Conservation (phyloP, 2,888 invertebrate genomes). For the Altica lythri region DNA sequence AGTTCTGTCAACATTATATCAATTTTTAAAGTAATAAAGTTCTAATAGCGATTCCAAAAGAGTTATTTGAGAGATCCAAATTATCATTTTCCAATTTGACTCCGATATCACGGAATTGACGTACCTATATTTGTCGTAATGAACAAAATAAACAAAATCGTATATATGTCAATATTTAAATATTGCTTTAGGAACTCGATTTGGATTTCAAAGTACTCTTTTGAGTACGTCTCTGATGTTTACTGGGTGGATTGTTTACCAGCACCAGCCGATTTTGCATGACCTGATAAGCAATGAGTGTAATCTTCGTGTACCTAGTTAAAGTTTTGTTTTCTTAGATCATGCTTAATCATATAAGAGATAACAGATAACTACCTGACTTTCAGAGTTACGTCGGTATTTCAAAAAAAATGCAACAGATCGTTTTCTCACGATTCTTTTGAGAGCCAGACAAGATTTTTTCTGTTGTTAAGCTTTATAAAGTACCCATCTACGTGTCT, state of each 20-base stretch:
- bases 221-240: not conserved
- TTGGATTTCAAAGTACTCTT: too few species aligned
- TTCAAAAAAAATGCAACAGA: slow-evolving; percentile 13
- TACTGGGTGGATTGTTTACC: slow-evolving; percentile 19
- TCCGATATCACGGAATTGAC: too few species aligned
- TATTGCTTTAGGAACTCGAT: not conserved
- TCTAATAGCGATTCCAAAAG: too few species aligned
- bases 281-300: slow-evolving; percentile 20
- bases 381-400: slow-evolving; percentile 16
- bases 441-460: not conserved
- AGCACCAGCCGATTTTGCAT: slow-evolving; percentile 18
- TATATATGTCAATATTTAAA: too few species aligned
- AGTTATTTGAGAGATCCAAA: too few species aligned
- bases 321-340: slow-evolving; percentile 19
- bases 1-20: too few species aligned
- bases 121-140: too few species aligned
- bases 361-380: slow-evolving; percentile 21
- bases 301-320: slow-evolving; percentile 14
- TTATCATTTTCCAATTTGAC: too few species aligned
- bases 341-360: slow-evolving; percentile 18
- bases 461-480: not conserved
- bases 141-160: too few species aligned
- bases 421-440: slow-evolving; percentile 16
- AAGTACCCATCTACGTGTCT: too few species aligned
- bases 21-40: too few species aligned